These are phyloP conservation scores for Pantelozetes paolii DNA, from an alignment of 2,888 invertebrate species.

Conservation along the genomic window DNA sequence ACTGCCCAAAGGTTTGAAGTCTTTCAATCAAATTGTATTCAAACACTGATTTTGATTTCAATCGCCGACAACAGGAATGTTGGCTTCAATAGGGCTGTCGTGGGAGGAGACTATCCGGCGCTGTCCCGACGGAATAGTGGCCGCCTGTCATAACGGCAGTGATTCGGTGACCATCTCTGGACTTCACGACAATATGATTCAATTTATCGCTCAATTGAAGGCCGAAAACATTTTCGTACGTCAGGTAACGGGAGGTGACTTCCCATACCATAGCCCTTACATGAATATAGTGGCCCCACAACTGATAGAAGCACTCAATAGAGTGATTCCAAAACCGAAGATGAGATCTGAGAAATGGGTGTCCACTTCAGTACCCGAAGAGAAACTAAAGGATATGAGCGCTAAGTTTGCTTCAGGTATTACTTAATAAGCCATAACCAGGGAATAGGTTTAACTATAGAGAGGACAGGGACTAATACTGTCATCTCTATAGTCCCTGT, in stretches of 20 bases:
- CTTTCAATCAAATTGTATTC: too few species aligned
- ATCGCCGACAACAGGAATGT: constrained; percentile 47
- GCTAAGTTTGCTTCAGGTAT: too few species aligned
- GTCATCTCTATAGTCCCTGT: too few species aligned
- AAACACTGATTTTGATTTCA: too few species aligned
- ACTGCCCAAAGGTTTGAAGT: too few species aligned
- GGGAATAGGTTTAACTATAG: too few species aligned
- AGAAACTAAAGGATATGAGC: too few species aligned
- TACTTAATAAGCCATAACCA: too few species aligned
- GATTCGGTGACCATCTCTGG: constrained; percentile 59
- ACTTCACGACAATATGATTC: constrained; percentile 49
- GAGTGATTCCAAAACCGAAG: constrained; percentile 72
- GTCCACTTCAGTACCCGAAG: constrained; percentile 83
- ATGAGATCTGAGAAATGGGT: constrained; percentile 79
- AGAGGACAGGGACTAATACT: too few species aligned
- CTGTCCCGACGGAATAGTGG: constrained; percentile 51
- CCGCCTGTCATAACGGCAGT: constrained; percentile 57
- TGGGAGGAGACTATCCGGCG: constrained; percentile 52
- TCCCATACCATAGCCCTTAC: constrained; percentile 82
- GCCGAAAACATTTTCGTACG: constrained; percentile 50
- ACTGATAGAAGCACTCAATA: constrained; percentile 69
- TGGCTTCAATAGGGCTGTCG: constrained; percentile 53
- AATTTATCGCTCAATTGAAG: constrained; percentile 38
- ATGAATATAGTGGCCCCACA: constrained; percentile 77
- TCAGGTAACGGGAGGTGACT: constrained; percentile 25